Conservation (phyloP, 2,888 invertebrate species). For the Drosophila maculinotata region DNA sequence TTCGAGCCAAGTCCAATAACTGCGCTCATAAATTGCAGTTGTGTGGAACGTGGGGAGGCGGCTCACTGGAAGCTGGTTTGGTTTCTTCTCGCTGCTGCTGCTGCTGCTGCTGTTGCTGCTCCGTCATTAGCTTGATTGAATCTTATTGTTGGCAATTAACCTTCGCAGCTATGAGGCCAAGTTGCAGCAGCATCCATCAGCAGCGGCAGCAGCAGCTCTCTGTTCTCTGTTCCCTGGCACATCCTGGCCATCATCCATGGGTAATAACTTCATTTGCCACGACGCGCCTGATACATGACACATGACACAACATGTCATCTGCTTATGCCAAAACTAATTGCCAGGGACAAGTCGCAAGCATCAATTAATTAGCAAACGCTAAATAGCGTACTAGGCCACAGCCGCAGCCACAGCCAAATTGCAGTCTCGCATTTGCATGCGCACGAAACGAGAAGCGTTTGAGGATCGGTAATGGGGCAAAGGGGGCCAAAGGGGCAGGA, state of each 20-base stretch:
- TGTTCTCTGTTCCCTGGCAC: conserved; percentile 15
- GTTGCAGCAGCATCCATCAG: conserved; percentile 21
- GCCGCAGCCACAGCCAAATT: conserved; percentile 10
- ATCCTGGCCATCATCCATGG: conserved; percentile 13
- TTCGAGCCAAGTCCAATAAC: conserved; percentile 28
- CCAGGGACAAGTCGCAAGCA: conserved; percentile 65
- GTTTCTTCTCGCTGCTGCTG: conserved; percentile 19
- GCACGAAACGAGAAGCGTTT: conserved; percentile 23
- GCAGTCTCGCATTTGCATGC: conserved; percentile 56
- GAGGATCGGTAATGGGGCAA: conserved; percentile 4
- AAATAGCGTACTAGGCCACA: conserved; percentile 40
- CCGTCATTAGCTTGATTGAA: conserved; percentile 80
- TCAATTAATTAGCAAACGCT: conserved; percentile 74
- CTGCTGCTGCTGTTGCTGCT: conserved; percentile 41
- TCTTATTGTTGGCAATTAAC: conserved; percentile 80
- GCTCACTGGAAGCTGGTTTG: conserved; percentile 45
- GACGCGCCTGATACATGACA: conserved; percentile 54
- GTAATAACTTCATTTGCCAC: conserved; percentile 72
- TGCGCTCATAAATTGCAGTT: conserved; percentile 73
- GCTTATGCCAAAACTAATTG: conserved; percentile 69
- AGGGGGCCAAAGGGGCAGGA: conserved; percentile 5
- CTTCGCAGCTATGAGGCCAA: conserved; percentile 68
- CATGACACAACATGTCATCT: conserved; percentile 77
- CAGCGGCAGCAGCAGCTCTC: conserved; percentile 13
- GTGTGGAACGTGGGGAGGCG: conserved; percentile 43